Evolutionary conservation across 2,888 invertebrate genomes (phyloP).

Genomic region (Hydroisotoma schaefferi): DNA sequence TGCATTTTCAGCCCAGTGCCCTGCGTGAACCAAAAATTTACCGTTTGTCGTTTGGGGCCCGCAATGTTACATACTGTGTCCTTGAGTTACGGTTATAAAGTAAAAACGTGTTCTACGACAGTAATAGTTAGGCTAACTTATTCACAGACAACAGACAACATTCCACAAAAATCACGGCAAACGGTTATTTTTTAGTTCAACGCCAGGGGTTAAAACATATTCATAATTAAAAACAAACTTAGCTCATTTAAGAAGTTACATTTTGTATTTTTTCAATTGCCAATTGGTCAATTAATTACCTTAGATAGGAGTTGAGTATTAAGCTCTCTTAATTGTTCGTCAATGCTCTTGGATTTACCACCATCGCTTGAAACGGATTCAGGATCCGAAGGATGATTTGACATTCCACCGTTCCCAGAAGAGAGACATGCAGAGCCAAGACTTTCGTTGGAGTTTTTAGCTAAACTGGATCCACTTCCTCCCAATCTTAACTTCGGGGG

Average conservation of each 20-base stretch:
- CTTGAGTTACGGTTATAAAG: neutral
- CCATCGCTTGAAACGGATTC: constrained; percentile 39
- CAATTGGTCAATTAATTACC: no score
- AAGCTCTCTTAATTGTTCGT: constrained; percentile 75
- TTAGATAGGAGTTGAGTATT: constrained; percentile 72
- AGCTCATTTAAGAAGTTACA: no score
- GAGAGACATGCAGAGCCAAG: constrained; percentile 39
- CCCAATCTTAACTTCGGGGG: constrained; percentile 44
- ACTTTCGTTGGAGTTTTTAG: constrained; percentile 47
- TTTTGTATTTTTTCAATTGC: no score
- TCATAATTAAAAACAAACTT: no score
- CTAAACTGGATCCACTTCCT: constrained; percentile 47
- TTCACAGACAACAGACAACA: neutral
- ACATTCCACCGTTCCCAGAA: constrained; percentile 26
- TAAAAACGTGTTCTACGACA: neutral
- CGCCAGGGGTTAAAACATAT: no score
- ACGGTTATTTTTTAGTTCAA: constrained; percentile 6
- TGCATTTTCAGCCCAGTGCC: constrained; percentile 60
- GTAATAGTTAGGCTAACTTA: no score
- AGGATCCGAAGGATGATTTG: constrained; percentile 39
- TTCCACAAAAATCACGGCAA: neutral
- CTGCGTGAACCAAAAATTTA: constrained; percentile 44
- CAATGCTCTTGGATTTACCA: constrained; percentile 54
- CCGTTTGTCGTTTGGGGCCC: constrained; percentile 22
- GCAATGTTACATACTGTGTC: no score